These are phyloP conservation scores for Clarias platycephalus DNA, from an alignment of 2,797 vertebrate species.

Conservation along the genomic window DNA sequence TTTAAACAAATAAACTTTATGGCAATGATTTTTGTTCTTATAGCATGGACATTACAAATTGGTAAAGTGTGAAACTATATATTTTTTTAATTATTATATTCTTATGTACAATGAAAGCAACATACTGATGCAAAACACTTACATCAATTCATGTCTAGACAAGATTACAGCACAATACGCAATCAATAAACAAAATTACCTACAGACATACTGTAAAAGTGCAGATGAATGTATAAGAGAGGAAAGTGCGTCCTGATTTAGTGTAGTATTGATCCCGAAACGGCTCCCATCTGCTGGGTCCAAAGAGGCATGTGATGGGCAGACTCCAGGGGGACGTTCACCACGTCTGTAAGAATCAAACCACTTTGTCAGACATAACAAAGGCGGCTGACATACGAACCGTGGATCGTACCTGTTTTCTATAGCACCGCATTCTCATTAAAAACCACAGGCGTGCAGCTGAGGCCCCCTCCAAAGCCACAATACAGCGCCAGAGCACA, in stretches of 20 bases:
- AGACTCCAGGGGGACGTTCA: conserved; percentile 64
- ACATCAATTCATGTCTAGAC: conserved; percentile 15
- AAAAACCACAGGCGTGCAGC: conserved; percentile 78
- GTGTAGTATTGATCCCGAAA: conserved; percentile 55
- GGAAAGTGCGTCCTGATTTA: conserved; percentile 51
- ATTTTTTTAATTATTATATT: too few relatives aligned
- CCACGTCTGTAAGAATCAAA: conserved; percentile 63
- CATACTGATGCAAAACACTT: conserved; percentile 22
- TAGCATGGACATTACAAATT: neutral
- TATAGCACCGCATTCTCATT: conserved; percentile 77
- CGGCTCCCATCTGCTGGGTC: conserved; percentile 54
- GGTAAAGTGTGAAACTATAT: neutral
- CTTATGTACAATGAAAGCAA: neutral
- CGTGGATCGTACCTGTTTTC: conserved; percentile 77
- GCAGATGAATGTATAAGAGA: conserved; percentile 45
- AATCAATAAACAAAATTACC: conserved; percentile 51
- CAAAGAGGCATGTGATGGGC: conserved; percentile 49
- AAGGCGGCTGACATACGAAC: conserved; percentile 76
- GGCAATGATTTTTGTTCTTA: neutral
- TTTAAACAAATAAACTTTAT: neutral
- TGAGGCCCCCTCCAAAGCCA: conserved; percentile 77
- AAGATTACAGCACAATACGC: conserved; percentile 20
- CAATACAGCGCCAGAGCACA: conserved; percentile 72
- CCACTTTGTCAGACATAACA: conserved; percentile 76
- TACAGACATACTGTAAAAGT: conserved; percentile 28